phyloP scores from a whole-genome alignment of 2,113 vertebrate species.

The Gymnobelideus leadbeateri region DNA sequence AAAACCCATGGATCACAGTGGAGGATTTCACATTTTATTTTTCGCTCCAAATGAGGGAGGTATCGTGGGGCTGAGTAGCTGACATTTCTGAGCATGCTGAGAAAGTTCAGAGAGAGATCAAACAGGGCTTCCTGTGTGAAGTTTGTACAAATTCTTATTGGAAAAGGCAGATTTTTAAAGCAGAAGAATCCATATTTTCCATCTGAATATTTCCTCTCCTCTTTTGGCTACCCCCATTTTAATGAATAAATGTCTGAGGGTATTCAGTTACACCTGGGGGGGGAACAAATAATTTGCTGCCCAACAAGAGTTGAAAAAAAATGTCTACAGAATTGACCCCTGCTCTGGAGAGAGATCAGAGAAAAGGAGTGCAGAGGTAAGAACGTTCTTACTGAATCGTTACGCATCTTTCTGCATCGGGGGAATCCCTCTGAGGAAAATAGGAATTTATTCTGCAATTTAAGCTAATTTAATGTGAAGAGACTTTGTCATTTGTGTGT shows the following conservation, averaged over 20 bases:
- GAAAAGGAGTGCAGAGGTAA: not conserved
- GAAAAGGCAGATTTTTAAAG: slow-evolving; percentile 9
- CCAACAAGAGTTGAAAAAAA: not conserved
- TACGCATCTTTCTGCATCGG: not conserved
- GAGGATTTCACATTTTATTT: slow-evolving; percentile 34
- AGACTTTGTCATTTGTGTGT: not conserved
- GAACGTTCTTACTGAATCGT: not conserved
- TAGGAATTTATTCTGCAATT: slow-evolving; percentile 13
- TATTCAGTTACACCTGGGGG: not conserved
- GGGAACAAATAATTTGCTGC: not conserved
- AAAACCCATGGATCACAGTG: not conserved
- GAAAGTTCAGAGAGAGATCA: not conserved
- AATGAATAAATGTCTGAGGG: not conserved
- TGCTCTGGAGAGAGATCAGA: accelerated
- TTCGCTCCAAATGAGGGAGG: slow-evolving; percentile 24
- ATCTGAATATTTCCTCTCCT: not conserved
- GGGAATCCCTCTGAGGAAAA: not conserved
- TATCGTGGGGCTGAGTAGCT: not conserved
- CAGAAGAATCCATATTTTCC: not conserved
- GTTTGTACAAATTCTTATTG: not conserved
- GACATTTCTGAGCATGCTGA: not conserved
- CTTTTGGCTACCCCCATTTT: not conserved
- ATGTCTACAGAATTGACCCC: accelerated
- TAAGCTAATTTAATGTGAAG: slow-evolving; percentile 24
- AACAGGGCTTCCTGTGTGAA: not conserved